A percentile compares a stretch with the other conserved stretches of the same genome.
phyloP scores from a whole-genome alignment of 2,113 vertebrate species.

The Amazona guildingii region DNA sequence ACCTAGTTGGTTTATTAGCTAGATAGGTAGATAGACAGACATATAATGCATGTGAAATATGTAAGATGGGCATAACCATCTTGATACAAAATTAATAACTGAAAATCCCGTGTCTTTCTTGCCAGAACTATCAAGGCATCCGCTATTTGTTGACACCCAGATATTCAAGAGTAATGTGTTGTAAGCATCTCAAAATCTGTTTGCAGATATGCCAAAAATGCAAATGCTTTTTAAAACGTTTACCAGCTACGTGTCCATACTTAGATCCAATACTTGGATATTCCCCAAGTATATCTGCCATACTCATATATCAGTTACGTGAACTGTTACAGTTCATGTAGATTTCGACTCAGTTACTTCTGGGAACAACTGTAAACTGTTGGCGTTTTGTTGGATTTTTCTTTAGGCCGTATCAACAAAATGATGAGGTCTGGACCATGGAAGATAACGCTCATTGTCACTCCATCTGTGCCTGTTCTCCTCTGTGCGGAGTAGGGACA shows the following conservation, averaged over 20 bases:
- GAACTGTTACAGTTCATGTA: neutral
- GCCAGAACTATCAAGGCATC: neutral
- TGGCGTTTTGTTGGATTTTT: neutral
- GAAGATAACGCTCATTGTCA: neutral
- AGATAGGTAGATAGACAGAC: neutral
- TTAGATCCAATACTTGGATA: neutral
- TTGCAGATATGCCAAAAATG: neutral
- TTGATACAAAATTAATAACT: neutral
- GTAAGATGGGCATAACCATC: too few relatives aligned
- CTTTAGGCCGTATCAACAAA: neutral
- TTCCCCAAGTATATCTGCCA: neutral
- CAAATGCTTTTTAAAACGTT: neutral
- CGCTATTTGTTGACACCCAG: neutral
- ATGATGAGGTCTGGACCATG: neutral
- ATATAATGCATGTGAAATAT: neutral
- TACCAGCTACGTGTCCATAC: neutral
- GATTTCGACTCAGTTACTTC: neutral
- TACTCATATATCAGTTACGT: neutral
- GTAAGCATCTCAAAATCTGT: neutral
- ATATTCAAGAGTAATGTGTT: neutral
- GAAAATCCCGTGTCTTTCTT: neutral
- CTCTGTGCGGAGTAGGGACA: neutral
- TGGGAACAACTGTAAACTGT: neutral
- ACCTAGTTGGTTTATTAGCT: rapidly evolving
- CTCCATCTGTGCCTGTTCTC: neutral